Base-by-base conservation (phyloP, 2,888 invertebrate genomes). In the Dendrolimus pini region DNA sequence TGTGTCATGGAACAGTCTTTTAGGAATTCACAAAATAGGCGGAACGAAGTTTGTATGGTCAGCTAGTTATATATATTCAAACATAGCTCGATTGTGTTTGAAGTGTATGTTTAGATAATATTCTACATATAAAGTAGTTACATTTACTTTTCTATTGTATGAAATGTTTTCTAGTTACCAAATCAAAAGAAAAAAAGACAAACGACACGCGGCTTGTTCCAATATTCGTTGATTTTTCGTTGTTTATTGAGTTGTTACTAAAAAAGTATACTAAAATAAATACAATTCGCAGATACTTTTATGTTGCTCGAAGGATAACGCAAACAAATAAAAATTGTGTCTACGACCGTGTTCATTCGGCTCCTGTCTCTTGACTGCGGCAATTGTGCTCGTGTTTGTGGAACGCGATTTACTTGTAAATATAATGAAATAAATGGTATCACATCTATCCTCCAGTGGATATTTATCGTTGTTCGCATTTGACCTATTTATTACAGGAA, bases 201-300 rank as follows among this genome's bases (percentile, higher is more conserved):
- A 7, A 47, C 47, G 6, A 47, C 9, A 47, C 68, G 8, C 47
- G 12, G 12, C 9, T 10, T 68, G 72, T 74, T 71, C 77, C 80
- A 85, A 86, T 85, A 83, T 89, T 86, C 83, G 79, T 67, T 77
- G 81, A 83, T 80, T 80, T 30, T 80, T 80, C 74, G 80, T 78
- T 85, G 82, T 88, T 87, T 85, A 85, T 83, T 73, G 83, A 80
- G 79, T 78, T 83, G 83, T 85, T 78, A 85, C 83, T 80, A 82
- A 83, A 84, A 81, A 83, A 77, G 73, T 75, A 67, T 72, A 67
- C 71, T 63, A 70, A 78, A 78, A 82, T 80, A 85, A 85, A 83
- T 75, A 74, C 80, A 73, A 72, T 85, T 83, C 77, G 78, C 82
- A 74, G 77, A 79, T 77, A 71, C 75, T 78, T 87, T 87, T 85